Conservation (phyloP, 1,140 invertebrate species). For the Zaprionus vittiger region DNA sequence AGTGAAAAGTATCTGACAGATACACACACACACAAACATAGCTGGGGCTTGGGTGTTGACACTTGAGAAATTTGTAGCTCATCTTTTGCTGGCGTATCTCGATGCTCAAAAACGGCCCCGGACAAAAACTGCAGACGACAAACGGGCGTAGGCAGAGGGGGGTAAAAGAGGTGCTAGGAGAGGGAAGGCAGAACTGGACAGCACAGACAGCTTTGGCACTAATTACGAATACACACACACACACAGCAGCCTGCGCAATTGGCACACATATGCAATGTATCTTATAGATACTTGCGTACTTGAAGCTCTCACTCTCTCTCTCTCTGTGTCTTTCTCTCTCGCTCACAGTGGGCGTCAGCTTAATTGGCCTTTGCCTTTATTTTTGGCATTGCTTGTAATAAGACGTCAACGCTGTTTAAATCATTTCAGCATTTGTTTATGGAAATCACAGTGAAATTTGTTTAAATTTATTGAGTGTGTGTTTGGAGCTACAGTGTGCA, state of each 20-base stretch:
- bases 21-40: constrained; percentile 24
- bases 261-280: constrained; percentile 19
- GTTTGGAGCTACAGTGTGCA: neutral
- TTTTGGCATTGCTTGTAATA: constrained; percentile 72
- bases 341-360: constrained; percentile 31
- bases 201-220: constrained; percentile 58
- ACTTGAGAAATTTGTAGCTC: constrained; percentile 84
- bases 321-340: neutral
- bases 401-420: constrained; percentile 73
- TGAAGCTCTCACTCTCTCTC: neutral
- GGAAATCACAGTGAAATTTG: constrained; percentile 27
- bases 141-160: neutral
- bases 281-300: constrained; percentile 20
- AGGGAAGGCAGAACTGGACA: neutral
- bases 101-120: constrained; percentile 56
- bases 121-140: constrained; percentile 74
- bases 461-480: constrained; percentile 20
- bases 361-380: constrained; percentile 69
- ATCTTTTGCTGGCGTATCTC: constrained; percentile 79
- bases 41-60: constrained; percentile 71
- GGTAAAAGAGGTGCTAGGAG: neutral
- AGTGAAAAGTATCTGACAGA: constrained; percentile 64
- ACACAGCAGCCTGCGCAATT: constrained; percentile 41
- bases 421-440: constrained; percentile 38
- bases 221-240: constrained; percentile 57